phyloP scores from a whole-genome alignment of 2,113 vertebrate genomes.

The Camarhynchus parvulus region DNA sequence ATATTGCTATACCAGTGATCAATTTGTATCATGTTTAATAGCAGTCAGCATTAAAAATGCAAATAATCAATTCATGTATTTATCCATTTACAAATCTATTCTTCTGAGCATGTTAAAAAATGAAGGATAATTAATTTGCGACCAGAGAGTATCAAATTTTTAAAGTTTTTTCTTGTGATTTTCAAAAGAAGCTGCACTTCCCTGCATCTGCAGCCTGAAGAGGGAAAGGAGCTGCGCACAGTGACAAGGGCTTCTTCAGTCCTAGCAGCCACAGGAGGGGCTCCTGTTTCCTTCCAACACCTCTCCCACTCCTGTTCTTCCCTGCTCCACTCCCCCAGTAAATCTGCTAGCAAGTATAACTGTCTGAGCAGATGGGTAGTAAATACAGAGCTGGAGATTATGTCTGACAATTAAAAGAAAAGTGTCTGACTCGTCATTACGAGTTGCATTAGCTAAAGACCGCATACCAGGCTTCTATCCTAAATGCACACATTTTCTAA shows the following conservation, averaged over 20 bases:
- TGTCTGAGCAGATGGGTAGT: conserved; percentile 47
- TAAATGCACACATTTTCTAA: neutral
- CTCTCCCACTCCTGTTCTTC: conserved; percentile 54
- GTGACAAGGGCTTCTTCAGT: neutral
- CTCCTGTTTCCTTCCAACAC: conserved; percentile 27
- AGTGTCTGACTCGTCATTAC: neutral
- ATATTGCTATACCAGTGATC: neutral
- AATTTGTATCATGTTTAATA: neutral
- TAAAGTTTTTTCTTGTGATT: neutral
- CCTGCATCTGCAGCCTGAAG: neutral
- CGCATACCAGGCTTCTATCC: neutral
- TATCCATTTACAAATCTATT: neutral
- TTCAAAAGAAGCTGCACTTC: neutral
- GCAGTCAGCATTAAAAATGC: neutral
- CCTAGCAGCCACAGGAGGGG: neutral
- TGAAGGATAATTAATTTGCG: neutral
- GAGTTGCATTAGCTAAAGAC: conserved; percentile 14
- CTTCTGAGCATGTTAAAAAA: neutral
- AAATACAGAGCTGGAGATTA: conserved; percentile 44
- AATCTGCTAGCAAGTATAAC: conserved; percentile 49
- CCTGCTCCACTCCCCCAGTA: conserved; percentile 23
- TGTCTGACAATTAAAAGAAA: conserved; percentile 50
- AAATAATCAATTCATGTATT: neutral
- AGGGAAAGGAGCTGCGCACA: neutral
- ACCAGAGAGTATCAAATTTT: neutral